Conservation (phyloP, 2,888 invertebrate genomes). For the Phengaris arion region DNA sequence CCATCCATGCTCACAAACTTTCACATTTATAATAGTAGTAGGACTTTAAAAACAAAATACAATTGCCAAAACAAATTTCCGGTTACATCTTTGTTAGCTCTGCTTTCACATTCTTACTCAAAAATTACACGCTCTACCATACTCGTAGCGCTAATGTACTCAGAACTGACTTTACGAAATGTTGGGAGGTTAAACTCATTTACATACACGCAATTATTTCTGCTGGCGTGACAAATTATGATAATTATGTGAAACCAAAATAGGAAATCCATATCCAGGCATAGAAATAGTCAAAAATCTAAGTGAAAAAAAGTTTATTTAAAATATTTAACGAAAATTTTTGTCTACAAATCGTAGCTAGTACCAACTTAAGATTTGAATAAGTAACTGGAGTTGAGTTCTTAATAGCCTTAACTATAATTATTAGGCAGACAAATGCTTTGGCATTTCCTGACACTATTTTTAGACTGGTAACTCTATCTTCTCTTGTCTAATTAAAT, state of each 20-base stretch:
- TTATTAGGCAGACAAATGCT: conserved; percentile 38
- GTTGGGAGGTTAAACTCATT: conserved; percentile 1
- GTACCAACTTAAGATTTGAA: conserved; percentile 22
- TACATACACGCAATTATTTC: conserved; percentile 6
- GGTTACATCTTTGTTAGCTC: background rate
- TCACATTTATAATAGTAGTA: too few species aligned
- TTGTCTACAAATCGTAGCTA: conserved; percentile 29
- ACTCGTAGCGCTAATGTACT: background rate
- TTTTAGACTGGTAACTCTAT: conserved; percentile 31
- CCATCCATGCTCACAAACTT: too few species aligned
- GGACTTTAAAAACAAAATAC: too few species aligned
- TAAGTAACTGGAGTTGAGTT: conserved; percentile 48
- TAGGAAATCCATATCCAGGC: background rate
- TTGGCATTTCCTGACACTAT: conserved; percentile 45
- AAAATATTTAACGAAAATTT: background rate
- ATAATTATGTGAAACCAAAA: conserved; percentile 8
- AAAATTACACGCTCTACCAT: background rate
- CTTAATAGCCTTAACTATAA: conserved; percentile 45
- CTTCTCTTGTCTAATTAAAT: conserved; percentile 24
- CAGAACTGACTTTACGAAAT: background rate
- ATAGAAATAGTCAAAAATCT: too few species aligned
- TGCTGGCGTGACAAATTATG: background rate
- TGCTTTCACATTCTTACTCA: background rate
- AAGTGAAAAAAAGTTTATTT: too few species aligned
- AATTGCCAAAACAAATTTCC: too few species aligned